Evolutionary conservation across 2,113 vertebrate genomes (phyloP).

Genomic region (Indicator indicator): DNA sequence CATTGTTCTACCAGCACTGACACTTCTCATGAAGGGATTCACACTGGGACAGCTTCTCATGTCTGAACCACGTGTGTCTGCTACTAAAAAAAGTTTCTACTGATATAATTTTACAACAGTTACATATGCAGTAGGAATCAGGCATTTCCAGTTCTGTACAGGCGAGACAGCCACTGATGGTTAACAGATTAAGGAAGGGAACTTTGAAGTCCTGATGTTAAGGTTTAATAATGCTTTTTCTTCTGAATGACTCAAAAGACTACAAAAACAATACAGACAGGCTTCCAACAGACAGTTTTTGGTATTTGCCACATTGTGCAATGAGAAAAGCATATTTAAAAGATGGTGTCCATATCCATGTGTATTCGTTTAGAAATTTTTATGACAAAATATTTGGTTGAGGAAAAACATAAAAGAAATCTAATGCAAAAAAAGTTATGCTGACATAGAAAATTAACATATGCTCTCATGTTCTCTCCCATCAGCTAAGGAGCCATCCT

Average conservation of each 20-base stretch:
- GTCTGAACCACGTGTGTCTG: background rate
- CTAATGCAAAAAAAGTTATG: background rate
- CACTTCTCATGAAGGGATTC: background rate
- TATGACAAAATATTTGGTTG: background rate
- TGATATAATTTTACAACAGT: background rate
- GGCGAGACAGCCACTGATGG: background rate
- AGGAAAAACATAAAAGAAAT: background rate
- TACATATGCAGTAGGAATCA: background rate
- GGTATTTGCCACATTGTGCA: background rate
- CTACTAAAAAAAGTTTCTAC: background rate
- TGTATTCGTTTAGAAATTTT: background rate
- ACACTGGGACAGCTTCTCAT: background rate
- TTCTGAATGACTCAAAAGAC: background rate
- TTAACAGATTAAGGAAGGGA: background rate
- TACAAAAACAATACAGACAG: accelerated
- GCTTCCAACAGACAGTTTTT: background rate
- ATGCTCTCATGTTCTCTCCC: background rate
- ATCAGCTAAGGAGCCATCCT: background rate
- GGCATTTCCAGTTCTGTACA: background rate
- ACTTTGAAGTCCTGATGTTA: background rate
- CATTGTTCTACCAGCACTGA: background rate
- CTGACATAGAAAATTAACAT: background rate
- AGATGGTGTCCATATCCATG: background rate
- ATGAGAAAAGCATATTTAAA: background rate
- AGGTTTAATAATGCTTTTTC: background rate